phyloP scores from a whole-genome alignment of 2,797 vertebrate genomes.

The Selene dorsalis region DNA sequence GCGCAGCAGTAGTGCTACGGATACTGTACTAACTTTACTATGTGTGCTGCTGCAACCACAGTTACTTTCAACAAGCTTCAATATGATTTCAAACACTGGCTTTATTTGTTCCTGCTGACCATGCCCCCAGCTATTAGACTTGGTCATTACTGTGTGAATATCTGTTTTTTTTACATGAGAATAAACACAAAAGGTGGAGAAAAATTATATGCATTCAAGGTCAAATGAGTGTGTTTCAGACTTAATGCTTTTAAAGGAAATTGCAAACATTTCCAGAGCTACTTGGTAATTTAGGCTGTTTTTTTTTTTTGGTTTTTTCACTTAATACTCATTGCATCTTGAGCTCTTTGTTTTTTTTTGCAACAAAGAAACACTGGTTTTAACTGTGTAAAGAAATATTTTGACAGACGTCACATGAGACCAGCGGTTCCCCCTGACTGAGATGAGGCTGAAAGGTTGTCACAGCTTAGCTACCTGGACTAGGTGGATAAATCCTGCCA shows the following conservation, averaged over 20 bases:
- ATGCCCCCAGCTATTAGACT: background rate
- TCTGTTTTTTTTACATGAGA: background rate
- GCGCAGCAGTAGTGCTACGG: background rate
- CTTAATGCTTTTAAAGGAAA: background rate
- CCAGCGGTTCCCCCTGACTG: background rate
- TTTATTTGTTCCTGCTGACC: background rate
- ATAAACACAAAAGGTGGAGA: too few species aligned
- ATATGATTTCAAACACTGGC: background rate
- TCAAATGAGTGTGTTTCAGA: background rate
- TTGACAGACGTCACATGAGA: conserved; percentile 13
- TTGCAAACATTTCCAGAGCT: background rate
- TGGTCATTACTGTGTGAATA: background rate
- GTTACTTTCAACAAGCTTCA: background rate
- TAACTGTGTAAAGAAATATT: conserved; percentile 7
- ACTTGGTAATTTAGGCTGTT: background rate
- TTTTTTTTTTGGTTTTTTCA: too few species aligned
- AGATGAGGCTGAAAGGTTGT: conserved; percentile 28
- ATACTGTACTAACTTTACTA: background rate
- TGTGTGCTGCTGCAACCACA: background rate
- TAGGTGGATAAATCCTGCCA: conserved; percentile 23
- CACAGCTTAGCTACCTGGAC: conserved; percentile 15
- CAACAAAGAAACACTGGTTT: background rate
- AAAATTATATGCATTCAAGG: too few species aligned
- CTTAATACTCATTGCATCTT: background rate
- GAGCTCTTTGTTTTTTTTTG: background rate